Conservation (phyloP, 2,113 vertebrate genomes). For the Oplegnathus fasciatus region DNA sequence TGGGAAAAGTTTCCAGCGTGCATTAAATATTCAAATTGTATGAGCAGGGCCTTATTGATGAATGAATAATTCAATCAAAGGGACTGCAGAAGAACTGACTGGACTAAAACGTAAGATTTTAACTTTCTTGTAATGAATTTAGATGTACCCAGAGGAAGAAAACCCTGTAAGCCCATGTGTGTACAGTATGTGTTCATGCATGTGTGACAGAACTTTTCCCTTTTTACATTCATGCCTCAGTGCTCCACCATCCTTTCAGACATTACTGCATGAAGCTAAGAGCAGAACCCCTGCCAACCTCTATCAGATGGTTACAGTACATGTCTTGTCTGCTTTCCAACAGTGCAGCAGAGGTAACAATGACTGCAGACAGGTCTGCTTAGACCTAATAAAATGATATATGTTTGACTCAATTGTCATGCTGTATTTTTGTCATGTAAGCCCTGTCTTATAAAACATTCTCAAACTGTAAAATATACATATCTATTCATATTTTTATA, state of each 20-base stretch:
- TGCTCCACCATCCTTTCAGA: conserved; percentile 11
- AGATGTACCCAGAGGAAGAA: background rate
- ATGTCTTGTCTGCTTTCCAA: conserved; percentile 7
- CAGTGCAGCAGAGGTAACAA: conserved; percentile 23
- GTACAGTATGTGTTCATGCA: conserved; percentile 4
- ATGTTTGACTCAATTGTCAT: background rate
- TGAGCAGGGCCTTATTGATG: conserved; percentile 24
- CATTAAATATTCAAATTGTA: conserved; percentile 49
- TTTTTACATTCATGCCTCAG: conserved; percentile 33
- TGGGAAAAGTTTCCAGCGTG: background rate
- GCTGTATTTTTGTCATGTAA: conserved; percentile 7
- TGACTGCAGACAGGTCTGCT: conserved; percentile 7
- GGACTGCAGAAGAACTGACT: conserved; percentile 5
- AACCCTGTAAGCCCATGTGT: background rate
- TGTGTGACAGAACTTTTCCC: conserved; percentile 18
- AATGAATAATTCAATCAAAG: conserved; percentile 53
- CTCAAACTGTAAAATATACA: background rate
- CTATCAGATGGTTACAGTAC: conserved; percentile 21
- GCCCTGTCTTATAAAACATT: background rate
- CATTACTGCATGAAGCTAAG: background rate
- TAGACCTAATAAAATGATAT: no score
- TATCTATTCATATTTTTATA: background rate
- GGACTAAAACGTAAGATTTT: conserved; percentile 11
- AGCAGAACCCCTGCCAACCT: conserved; percentile 15
- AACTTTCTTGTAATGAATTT: conserved; percentile 33